Conservation (phyloP, 2,113 vertebrate genomes). For the Madoqua kirkii region DNA sequence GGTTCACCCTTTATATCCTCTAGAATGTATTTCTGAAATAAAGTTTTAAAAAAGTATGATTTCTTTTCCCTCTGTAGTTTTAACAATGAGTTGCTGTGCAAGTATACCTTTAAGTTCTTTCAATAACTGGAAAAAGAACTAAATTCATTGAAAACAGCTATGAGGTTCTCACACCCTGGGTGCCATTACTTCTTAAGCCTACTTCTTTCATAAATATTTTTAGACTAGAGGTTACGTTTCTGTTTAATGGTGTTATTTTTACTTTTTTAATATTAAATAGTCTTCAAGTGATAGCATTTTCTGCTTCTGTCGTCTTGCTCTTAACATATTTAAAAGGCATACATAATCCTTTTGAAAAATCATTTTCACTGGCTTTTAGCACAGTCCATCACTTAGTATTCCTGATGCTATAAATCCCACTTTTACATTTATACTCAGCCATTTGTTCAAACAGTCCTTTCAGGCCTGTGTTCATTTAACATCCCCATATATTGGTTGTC, state of each 20-base stretch:
- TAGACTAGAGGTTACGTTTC: not conserved
- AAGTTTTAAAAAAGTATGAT: not conserved
- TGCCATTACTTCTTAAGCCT: not conserved
- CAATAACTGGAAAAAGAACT: not conserved
- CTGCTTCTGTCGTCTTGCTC: not conserved
- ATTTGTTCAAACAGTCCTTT: slow-evolving; percentile 6
- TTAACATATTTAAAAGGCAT: not conserved
- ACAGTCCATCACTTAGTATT: not conserved
- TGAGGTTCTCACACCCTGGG: not conserved
- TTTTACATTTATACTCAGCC: not conserved
- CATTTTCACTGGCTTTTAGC: not conserved
- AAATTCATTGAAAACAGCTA: not conserved
- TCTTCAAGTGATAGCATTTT: not conserved
- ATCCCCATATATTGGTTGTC: not conserved
- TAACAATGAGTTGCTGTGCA: not conserved
- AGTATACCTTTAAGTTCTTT: not conserved
- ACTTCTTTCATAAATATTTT: not conserved
- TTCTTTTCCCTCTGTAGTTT: not conserved
- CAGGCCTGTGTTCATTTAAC: not conserved
- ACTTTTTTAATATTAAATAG: not conserved
- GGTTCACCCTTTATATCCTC: not conserved
- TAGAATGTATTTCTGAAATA: not conserved
- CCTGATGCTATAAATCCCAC: not conserved
- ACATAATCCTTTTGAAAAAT: not conserved
- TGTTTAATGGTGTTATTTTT: not conserved